These are phyloP conservation scores for Philantomba maxwellii DNA, from an alignment of 2,113 vertebrate species.

Conservation along the genomic window DNA sequence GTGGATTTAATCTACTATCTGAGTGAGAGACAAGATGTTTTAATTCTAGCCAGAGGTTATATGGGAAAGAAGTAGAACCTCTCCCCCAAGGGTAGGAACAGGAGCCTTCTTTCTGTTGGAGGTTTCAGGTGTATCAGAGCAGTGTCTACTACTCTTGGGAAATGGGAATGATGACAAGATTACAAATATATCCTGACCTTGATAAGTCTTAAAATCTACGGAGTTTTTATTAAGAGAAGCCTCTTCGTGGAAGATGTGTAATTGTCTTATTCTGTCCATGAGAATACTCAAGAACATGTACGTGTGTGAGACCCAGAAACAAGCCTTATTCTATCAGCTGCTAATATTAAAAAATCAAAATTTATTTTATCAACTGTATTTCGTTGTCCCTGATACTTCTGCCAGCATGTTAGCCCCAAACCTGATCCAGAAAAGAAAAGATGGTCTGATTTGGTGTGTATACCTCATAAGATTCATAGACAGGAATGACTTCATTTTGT, in stretches of 20 bases:
- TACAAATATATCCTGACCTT: not conserved
- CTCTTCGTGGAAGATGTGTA: not conserved
- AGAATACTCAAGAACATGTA: not conserved
- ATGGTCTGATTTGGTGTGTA: not conserved
- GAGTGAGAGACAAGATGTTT: constrained; percentile 14
- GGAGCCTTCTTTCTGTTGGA: not conserved
- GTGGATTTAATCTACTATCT: constrained; percentile 10
- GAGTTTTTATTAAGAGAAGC: not conserved
- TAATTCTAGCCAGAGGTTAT: not conserved
- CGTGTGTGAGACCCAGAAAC: not conserved
- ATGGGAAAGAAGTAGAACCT: not conserved
- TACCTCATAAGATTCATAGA: not conserved
- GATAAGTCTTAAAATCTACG: not conserved
- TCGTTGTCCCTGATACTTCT: not conserved
- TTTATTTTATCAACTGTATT: not conserved
- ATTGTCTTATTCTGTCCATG: not conserved
- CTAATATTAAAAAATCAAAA: not conserved
- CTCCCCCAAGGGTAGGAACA: not conserved
- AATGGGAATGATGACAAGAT: not conserved
- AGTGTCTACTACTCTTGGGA: not conserved
- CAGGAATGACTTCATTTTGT: not conserved
- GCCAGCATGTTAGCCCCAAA: not conserved
- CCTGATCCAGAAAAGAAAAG: not conserved
- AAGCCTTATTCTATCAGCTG: not conserved
- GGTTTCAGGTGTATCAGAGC: not conserved